A percentile compares a stretch with the other conserved stretches of the same genome.
Evolutionary conservation across 2,797 vertebrate species (phyloP).

Genomic region (Acridotheres tristis): DNA sequence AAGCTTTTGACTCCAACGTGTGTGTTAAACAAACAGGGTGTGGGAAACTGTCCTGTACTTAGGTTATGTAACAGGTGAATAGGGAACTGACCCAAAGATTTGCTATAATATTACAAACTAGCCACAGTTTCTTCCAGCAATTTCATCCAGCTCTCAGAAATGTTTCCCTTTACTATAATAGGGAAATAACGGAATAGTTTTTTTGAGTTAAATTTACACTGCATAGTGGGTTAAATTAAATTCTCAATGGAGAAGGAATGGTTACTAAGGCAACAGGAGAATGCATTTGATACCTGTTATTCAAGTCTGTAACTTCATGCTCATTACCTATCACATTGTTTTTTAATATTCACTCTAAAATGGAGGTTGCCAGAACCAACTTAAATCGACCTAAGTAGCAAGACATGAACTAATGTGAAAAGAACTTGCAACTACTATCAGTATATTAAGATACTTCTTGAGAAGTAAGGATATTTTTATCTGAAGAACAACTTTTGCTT

Average conservation of each 20-base stretch:
- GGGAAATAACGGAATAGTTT: neutral
- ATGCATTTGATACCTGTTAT: neutral
- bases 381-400: neutral
- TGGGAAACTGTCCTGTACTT: neutral
- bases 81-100: neutral
- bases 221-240: constrained; percentile 3
- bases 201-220: constrained; percentile 7
- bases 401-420: neutral
- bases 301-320: constrained; percentile 13
- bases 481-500: neutral
- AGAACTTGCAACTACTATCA: neutral
- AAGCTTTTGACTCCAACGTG: neutral
- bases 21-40: neutral
- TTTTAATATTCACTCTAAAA: constrained; percentile 31
- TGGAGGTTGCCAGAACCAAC: neutral
- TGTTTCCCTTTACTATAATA: neutral
- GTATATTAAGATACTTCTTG: neutral
- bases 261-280: constrained; percentile 59
- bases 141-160: neutral
- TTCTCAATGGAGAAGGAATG: neutral
- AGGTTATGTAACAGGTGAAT: neutral
- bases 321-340: constrained; percentile 27
- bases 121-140: neutral
- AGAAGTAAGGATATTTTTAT: neutral
- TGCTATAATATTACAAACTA: neutral